These are phyloP conservation scores for Symphodus melops DNA, from an alignment of 2,113 vertebrate species.

Conservation along the genomic window DNA sequence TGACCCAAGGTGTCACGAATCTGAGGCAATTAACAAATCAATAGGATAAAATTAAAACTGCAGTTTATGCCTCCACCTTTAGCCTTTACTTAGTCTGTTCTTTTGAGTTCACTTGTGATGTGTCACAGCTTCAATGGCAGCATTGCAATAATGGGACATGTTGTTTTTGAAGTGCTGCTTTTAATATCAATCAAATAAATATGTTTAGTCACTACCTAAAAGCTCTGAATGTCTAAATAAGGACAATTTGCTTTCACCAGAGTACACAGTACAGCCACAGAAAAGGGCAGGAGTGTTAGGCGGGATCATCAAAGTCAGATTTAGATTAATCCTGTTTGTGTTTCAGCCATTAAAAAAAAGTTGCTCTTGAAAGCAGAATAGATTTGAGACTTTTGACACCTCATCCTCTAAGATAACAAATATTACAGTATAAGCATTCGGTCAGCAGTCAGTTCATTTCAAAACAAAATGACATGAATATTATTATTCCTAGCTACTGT, in stretches of 20 bases:
- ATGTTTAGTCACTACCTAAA: conserved; percentile 7
- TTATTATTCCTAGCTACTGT: too few species aligned
- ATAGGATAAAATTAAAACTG: too few species aligned
- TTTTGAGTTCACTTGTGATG: not conserved
- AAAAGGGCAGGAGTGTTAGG: conserved; percentile 4
- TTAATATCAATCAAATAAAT: conserved; percentile 23
- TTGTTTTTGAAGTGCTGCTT: conserved; percentile 5
- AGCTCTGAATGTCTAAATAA: conserved; percentile 11
- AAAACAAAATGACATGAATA: too few species aligned
- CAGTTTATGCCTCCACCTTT: not conserved
- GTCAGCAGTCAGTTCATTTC: too few species aligned
- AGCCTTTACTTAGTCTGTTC: not conserved
- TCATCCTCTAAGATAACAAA: not conserved
- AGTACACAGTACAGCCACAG: too few species aligned
- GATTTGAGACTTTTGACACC: conserved; percentile 3
- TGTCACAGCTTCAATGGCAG: not conserved
- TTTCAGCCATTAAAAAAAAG: conserved; percentile 3
- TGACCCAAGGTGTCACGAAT: too few species aligned
- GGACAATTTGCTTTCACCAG: conserved; percentile 19
- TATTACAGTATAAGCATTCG: not conserved
- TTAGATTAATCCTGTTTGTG: not conserved
- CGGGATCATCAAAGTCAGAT: not conserved
- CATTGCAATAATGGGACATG: not conserved
- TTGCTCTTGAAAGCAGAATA: not conserved
- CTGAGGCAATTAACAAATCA: too few species aligned